Evolutionary conservation across 2,888 invertebrate genomes (phyloP).

Genomic region (Leucophora obtusa): DNA sequence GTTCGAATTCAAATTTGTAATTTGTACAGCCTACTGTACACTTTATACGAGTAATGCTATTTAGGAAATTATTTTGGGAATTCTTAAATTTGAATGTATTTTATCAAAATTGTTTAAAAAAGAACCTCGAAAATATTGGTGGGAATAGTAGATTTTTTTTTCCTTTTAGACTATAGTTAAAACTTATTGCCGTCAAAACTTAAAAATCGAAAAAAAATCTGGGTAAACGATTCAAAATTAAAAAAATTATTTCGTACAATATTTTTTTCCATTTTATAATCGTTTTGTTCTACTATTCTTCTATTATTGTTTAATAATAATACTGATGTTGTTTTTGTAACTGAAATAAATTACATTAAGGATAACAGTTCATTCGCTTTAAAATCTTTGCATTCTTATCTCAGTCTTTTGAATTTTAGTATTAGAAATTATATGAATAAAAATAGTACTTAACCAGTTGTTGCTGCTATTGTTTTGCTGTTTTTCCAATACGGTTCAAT

Average conservation of each 20-base stretch:
- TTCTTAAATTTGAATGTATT: too few relatives aligned
- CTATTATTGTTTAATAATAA: neutral
- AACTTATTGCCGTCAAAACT: too few relatives aligned
- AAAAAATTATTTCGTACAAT: neutral
- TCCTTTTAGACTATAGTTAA: too few relatives aligned
- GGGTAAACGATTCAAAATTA: too few relatives aligned
- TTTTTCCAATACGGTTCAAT: neutral
- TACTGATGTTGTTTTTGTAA: neutral
- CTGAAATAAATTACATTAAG: neutral
- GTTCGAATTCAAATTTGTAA: too few relatives aligned
- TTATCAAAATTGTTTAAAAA: too few relatives aligned
- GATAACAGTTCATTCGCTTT: slow-evolving; percentile 32
- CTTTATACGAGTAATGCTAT: too few relatives aligned
- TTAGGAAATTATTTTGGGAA: too few relatives aligned
- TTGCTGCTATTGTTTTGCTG: neutral
- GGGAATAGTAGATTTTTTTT: too few relatives aligned
- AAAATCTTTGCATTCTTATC: slow-evolving; percentile 14
- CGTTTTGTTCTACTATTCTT: neutral
- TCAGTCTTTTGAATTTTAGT: slow-evolving; percentile 1
- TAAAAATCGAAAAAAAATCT: too few relatives aligned
- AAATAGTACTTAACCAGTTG: neutral
- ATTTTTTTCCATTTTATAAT: neutral
- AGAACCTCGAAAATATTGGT: too few relatives aligned
- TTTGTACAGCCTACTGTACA: too few relatives aligned
- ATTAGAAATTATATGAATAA: slow-evolving; percentile 3